Percentiles rank a stretch among this genome's conserved stretches.
These are phyloP conservation scores for Thermophis baileyi DNA, from an alignment of 2,113 vertebrate genomes.

Conservation along the genomic window DNA sequence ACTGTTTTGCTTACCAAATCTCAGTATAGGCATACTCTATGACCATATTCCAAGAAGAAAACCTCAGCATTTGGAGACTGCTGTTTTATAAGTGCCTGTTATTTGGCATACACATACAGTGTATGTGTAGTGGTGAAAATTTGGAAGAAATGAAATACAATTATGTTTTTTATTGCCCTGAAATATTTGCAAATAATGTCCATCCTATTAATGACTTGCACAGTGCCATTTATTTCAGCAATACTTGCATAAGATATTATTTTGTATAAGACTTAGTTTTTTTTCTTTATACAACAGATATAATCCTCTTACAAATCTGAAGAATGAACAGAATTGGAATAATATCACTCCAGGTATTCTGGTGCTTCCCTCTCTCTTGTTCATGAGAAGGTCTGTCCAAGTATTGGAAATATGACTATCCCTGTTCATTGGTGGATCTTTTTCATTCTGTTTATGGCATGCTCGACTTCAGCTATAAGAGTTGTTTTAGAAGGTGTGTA, in stretches of 20 bases:
- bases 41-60: neutral
- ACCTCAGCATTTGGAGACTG: too few species aligned
- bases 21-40: too few species aligned
- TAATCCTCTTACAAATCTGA: neutral
- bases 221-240: neutral
- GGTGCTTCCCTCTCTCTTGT: neutral
- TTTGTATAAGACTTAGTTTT: neutral
- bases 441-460: neutral
- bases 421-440: neutral
- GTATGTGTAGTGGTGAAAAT: neutral
- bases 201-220: neutral
- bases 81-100: neutral
- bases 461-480: neutral
- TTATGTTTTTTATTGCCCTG: neutral
- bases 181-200: neutral
- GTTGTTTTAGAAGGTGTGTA: neutral
- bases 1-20: neutral
- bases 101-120: neutral
- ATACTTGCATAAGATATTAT: neutral
- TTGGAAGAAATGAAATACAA: neutral
- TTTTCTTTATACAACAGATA: neutral
- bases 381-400: neutral
- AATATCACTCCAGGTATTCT: neutral
- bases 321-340: neutral
- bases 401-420: neutral